Evolutionary conservation across 2,797 vertebrate genomes (phyloP).

Genomic region (Silurus lanzhouensis): DNA sequence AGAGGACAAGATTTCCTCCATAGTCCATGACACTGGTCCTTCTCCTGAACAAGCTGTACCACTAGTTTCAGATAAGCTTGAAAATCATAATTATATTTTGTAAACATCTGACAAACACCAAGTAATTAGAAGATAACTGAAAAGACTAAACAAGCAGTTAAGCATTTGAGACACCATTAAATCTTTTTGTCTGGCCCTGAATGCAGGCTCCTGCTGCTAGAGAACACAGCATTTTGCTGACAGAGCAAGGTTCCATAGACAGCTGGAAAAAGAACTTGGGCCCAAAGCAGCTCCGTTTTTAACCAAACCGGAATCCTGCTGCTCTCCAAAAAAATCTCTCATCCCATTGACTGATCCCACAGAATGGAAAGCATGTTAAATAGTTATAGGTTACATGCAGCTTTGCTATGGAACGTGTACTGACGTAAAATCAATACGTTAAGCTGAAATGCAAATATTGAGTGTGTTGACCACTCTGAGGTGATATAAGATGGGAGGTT

Average conservation of each 20-base stretch:
- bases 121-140: conserved; percentile 31
- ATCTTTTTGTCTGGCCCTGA: conserved; percentile 9
- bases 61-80: not conserved
- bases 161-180: not conserved
- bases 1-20: conserved; percentile 32
- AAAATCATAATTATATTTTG: conserved; percentile 9
- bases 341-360: not conserved
- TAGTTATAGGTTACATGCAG: conserved; percentile 1
- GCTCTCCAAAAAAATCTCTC: conserved; percentile 20
- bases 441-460: not conserved
- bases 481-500: not conserved
- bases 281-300: conserved; percentile 9
- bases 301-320: conserved; percentile 31
- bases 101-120: conserved; percentile 32
- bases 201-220: not conserved
- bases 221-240: conserved; percentile 37
- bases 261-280: conserved; percentile 40
- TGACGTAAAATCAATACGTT: not conserved
- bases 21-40: conserved; percentile 6
- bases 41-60: conserved; percentile 9
- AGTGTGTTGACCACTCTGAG: not conserved
- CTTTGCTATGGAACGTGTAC: not conserved
- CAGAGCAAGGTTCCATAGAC: conserved; percentile 30
- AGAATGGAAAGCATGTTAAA: not conserved
- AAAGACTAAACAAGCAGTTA: conserved; percentile 39